Evolutionary conservation across 1,140 invertebrate species (phyloP).

Genomic region (Olivierus martensii): DNA sequence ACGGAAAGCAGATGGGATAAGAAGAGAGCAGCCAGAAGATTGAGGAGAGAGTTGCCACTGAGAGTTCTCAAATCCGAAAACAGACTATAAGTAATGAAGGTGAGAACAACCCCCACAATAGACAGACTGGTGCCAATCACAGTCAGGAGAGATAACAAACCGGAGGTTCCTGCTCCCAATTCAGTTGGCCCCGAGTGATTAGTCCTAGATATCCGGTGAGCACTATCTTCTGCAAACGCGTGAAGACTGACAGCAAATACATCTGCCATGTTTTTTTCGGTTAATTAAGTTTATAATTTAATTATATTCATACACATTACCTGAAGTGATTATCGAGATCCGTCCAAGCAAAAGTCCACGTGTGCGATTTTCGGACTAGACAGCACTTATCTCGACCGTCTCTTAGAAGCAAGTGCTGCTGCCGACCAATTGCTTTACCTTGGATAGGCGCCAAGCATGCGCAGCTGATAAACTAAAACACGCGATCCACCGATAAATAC

Average conservation of each 20-base stretch:
- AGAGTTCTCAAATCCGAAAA: conserved; percentile 49
- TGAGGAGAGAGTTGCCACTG: conserved; percentile 49
- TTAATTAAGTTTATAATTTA: no score
- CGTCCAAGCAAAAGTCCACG: no score
- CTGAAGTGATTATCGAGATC: no score
- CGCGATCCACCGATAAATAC: no score
- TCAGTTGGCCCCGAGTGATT: neutral
- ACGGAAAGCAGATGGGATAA: conserved; percentile 53
- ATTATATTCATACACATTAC: no score
- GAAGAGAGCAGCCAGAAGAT: conserved; percentile 48
- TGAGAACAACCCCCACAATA: conserved; percentile 48
- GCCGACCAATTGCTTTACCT: no score
- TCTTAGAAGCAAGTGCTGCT: no score
- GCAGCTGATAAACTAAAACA: no score
- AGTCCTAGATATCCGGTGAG: neutral
- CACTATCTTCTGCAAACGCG: neutral
- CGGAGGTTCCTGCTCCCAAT: neutral
- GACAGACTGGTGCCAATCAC: conserved; percentile 50
- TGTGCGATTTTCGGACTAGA: no score
- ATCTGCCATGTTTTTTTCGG: neutral
- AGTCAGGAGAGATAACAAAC: conserved; percentile 35
- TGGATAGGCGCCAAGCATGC: no score
- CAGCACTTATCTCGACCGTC: no score
- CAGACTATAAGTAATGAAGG: conserved; percentile 53
- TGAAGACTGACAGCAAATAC: neutral